A percentile compares a stretch with the other conserved stretches of the same genome.
phyloP scores from a whole-genome alignment of 2,113 vertebrate genomes.

The Oreocharis arfaki region DNA sequence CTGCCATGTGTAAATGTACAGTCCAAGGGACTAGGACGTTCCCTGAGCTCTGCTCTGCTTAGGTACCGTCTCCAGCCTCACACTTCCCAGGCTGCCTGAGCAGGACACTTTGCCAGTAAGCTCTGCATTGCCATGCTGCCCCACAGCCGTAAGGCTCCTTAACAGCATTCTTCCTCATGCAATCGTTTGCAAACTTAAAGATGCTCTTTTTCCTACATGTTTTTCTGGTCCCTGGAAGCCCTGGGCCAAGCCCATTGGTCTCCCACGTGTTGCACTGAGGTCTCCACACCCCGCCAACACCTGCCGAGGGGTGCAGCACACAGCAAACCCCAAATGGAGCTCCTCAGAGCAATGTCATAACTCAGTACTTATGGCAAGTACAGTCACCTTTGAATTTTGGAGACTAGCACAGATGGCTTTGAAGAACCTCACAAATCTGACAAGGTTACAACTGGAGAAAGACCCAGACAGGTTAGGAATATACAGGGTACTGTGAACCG shows the following conservation, averaged over 20 bases:
- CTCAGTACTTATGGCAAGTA: not conserved
- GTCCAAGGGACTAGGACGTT: not conserved
- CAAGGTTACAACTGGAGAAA: conserved; percentile 21
- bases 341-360: conserved; percentile 5
- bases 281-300: not conserved
- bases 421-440: conserved; percentile 47
- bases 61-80: conserved; percentile 25
- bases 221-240: conserved; percentile 11
- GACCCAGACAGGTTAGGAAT: conserved; percentile 46
- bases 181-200: conserved; percentile 2
- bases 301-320: not conserved
- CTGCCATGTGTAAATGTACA: conserved; percentile 24
- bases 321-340: conserved; percentile 19
- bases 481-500: not conserved
- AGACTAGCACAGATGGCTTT: conserved; percentile 44
- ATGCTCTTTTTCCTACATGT: not conserved
- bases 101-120: conserved; percentile 20
- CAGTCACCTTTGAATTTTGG: conserved; percentile 22
- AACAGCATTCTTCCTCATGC: conserved; percentile 3
- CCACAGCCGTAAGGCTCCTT: not conserved
- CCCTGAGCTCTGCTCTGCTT: conserved; percentile 24
- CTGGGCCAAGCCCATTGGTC: conserved; percentile 20
- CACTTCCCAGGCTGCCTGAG: not conserved
- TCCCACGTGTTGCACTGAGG: not conserved
- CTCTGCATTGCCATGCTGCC: conserved; percentile 20